phyloP scores from a whole-genome alignment of 2,113 vertebrate genomes.

The Vulpes lagopus region DNA sequence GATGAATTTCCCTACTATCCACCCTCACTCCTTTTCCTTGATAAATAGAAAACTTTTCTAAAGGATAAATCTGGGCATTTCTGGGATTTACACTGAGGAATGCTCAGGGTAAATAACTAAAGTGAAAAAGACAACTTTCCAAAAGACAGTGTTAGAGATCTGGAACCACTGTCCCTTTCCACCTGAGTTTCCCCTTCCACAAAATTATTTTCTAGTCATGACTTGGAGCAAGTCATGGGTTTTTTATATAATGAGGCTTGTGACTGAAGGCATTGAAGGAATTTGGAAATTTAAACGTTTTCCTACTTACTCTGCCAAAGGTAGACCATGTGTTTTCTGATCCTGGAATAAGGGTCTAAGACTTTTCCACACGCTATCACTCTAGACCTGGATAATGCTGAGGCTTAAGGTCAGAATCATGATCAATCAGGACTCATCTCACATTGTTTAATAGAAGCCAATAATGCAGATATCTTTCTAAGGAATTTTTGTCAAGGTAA shows the following conservation, averaged over 20 bases:
- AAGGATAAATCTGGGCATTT: background rate
- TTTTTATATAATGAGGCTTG: background rate
- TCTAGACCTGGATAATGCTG: background rate
- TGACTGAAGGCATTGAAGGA: background rate
- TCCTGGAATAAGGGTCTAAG: background rate
- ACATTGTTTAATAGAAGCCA: background rate
- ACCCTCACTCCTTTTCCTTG: background rate
- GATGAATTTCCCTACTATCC: background rate
- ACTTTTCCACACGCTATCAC: background rate
- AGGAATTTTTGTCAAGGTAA: background rate
- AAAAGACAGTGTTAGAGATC: background rate
- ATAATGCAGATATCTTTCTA: background rate
- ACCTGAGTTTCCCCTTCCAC: accelerated
- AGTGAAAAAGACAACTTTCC: background rate
- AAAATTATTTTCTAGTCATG: background rate
- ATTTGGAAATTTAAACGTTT: background rate
- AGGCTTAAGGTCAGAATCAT: background rate
- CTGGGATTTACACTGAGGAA: background rate
- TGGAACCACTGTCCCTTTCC: background rate
- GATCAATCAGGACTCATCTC: background rate
- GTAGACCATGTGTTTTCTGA: background rate
- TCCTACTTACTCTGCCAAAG: background rate
- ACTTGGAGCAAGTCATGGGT: background rate
- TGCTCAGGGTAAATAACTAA: background rate
- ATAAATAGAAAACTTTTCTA: background rate